These are phyloP conservation scores for Erpornis zantholeuca DNA, from an alignment of 2,113 vertebrate species.

Conservation along the genomic window DNA sequence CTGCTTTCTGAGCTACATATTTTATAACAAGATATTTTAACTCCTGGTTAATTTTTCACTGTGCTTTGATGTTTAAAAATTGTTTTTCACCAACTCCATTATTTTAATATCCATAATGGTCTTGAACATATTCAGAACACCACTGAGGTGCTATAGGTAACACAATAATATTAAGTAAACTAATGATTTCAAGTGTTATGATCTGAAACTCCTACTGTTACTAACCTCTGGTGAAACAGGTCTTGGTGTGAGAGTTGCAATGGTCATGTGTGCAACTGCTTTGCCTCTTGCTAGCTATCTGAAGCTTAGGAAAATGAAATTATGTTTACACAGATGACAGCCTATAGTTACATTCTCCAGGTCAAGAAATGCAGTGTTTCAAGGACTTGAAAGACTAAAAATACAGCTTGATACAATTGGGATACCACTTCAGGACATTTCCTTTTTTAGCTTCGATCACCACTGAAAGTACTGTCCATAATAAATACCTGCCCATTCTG, in stretches of 20 bases:
- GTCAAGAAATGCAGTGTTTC: not conserved
- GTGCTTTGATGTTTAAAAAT: not conserved
- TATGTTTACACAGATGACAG: not conserved
- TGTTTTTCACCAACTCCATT: not conserved
- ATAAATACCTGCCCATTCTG: not conserved
- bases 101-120: not conserved
- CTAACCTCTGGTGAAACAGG: not conserved
- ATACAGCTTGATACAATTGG: not conserved
- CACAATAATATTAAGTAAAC: not conserved
- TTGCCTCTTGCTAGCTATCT: not conserved
- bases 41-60: not conserved
- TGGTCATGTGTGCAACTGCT: rapidly evolving
- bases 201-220: not conserved
- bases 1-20: not conserved
- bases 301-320: not conserved
- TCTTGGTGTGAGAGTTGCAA: not conserved
- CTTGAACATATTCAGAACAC: not conserved
- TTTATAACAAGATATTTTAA: not conserved
- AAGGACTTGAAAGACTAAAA: not conserved
- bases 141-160: not conserved
- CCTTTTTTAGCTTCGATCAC: not conserved
- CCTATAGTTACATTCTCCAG: not conserved
- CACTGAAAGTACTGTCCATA: not conserved
- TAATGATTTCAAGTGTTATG: not conserved
- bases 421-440: not conserved